phyloP scores from a whole-genome alignment of 1,140 invertebrate species.

The Anoplophora glabripennis region DNA sequence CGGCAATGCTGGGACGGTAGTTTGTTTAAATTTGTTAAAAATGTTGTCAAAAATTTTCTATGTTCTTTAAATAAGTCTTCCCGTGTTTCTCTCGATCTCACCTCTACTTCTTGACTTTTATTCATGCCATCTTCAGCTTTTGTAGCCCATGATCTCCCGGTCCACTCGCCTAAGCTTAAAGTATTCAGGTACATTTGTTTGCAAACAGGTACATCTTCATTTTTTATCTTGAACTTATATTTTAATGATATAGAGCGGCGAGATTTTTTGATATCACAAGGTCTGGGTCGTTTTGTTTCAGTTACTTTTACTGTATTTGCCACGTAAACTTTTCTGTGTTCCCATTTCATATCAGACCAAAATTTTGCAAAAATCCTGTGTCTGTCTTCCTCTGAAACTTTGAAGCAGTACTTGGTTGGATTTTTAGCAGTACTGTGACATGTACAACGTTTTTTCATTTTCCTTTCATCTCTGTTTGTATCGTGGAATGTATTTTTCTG shows the following conservation, averaged over 20 bases:
- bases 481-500: no score
- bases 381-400: constrained; percentile 12
- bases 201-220: constrained; percentile 8
- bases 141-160: constrained; percentile 6
- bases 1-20: constrained; percentile 22
- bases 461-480: no score
- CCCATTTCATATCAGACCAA: constrained; percentile 15
- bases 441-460: not conserved
- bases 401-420: not conserved
- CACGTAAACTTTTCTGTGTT: constrained; percentile 8
- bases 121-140: constrained; percentile 1
- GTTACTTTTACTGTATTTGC: constrained; percentile 4
- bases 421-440: not conserved
- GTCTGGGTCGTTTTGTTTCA: not conserved
- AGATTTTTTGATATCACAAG: constrained; percentile 4
- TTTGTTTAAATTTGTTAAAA: constrained; percentile 17
- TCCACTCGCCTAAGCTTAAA: constrained; percentile 13
- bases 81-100: not conserved
- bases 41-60: constrained; percentile 5
- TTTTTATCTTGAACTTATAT: constrained; percentile 10
- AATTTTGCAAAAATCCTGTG: constrained; percentile 8
- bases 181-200: constrained; percentile 16
- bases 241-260: not conserved
- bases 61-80: not conserved
- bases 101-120: constrained; percentile 4